These are phyloP conservation scores for Xylocopa sonorina DNA, from an alignment of 1,140 invertebrate genomes.

Conservation along the genomic window DNA sequence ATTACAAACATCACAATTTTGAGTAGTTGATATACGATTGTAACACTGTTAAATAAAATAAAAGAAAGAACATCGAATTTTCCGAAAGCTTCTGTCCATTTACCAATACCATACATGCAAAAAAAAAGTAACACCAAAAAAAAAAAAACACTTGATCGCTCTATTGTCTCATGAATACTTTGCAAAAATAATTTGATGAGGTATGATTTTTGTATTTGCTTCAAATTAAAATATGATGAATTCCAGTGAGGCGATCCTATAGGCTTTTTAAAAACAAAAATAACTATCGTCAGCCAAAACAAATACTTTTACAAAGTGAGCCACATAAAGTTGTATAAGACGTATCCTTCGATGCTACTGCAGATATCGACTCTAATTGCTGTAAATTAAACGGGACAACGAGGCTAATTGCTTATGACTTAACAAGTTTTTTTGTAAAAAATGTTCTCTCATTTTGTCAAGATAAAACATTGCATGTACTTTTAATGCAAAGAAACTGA, in stretches of 20 bases:
- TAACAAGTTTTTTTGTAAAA: too few species aligned
- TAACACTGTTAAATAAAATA: neutral
- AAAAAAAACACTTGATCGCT: conserved; percentile 7
- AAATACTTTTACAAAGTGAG: too few species aligned
- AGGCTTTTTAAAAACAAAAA: neutral
- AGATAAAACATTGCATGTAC: too few species aligned
- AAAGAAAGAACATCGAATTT: neutral
- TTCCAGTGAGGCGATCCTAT: neutral
- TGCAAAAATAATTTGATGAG: neutral
- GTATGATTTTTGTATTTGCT: neutral
- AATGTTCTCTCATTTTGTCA: too few species aligned
- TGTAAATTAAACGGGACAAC: too few species aligned
- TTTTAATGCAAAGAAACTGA: too few species aligned
- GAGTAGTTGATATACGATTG: neutral
- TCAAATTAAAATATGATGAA: neutral
- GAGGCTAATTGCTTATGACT: too few species aligned
- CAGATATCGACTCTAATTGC: too few species aligned
- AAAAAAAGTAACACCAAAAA: conserved; percentile 1
- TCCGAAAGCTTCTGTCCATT: neutral
- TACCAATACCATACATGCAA: neutral
- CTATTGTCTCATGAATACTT: neutral
- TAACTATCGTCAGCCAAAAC: too few species aligned
- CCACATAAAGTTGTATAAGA: too few species aligned
- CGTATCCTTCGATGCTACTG: too few species aligned
- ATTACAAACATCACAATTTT: neutral